Conservation (phyloP, 2,888 invertebrate species). For the Diarsia dahlii region DNA sequence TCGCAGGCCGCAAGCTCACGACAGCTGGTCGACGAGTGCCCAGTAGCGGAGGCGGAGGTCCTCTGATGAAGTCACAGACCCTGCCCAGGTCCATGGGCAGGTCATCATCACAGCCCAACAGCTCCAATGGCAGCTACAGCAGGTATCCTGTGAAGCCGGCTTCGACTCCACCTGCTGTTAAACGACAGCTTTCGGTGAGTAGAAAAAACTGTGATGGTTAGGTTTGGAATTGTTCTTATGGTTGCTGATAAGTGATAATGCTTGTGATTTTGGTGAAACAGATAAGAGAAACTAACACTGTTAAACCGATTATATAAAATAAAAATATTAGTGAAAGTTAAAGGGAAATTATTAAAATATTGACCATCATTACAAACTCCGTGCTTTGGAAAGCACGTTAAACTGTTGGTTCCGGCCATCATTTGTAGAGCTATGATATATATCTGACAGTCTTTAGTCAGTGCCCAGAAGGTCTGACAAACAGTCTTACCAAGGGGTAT, state of each 20-base stretch:
- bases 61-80: slow-evolving; percentile 96
- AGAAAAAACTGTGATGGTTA: neutral
- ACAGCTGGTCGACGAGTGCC: slow-evolving; percentile 93
- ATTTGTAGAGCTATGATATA: too few relatives aligned
- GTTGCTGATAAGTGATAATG: slow-evolving; percentile 34
- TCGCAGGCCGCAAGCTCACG: slow-evolving; percentile 95
- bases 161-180: slow-evolving; percentile 96
- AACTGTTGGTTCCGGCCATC: too few relatives aligned
- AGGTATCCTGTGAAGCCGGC: slow-evolving; percentile 92
- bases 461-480: too few relatives aligned
- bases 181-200: slow-evolving; percentile 94
- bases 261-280: neutral
- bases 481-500: too few relatives aligned
- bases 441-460: too few relatives aligned
- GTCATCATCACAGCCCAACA: slow-evolving; percentile 90
- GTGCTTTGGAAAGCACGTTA: too few relatives aligned
- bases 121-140: slow-evolving; percentile 85
- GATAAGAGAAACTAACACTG: neutral
- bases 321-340: neutral
- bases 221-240: neutral
- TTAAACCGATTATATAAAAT: neutral
- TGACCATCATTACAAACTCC: too few relatives aligned
- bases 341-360: neutral
- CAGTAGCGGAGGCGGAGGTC: slow-evolving; percentile 90
- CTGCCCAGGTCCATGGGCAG: slow-evolving; percentile 96